Conservation (phyloP, 2,888 invertebrate species). For the Calameuta pallipes region DNA sequence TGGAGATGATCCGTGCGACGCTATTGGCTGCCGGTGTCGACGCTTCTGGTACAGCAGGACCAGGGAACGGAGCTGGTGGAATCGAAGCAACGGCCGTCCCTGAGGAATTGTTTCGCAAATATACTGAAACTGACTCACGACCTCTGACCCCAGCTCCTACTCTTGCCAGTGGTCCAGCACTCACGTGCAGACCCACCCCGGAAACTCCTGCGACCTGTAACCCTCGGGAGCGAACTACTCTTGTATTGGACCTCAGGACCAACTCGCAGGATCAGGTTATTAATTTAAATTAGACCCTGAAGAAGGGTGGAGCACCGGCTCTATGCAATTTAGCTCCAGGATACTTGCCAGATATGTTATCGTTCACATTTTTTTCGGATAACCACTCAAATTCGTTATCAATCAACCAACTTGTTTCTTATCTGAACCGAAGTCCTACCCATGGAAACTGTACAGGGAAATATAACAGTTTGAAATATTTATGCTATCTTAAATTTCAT, state of each 20-base stretch:
- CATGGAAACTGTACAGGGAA: no score
- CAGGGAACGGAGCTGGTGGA: background rate
- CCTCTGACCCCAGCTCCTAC: conserved; percentile 85
- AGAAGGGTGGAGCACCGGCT: background rate
- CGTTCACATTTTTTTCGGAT: no score
- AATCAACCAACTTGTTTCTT: no score
- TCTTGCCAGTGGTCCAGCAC: conserved; percentile 71
- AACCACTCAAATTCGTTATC: no score
- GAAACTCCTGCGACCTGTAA: conserved; percentile 49
- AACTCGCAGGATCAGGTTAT: conserved; percentile 44
- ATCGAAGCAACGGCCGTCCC: conserved; percentile 42
- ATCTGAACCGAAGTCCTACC: no score
- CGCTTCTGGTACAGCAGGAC: background rate
- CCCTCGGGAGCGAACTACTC: conserved; percentile 58
- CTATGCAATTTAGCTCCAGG: background rate
- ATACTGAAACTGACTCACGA: conserved; percentile 87
- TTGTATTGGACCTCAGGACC: conserved; percentile 63
- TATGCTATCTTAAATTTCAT: no score
- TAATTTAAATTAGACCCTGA: background rate
- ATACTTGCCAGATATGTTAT: no score
- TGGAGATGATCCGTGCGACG: conserved; percentile 57
- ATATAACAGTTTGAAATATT: no score
- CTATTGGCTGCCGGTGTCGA: conserved; percentile 36
- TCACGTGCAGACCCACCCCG: conserved; percentile 31
- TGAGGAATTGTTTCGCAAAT: conserved; percentile 69